Evolutionary conservation across 2,113 vertebrate genomes (phyloP).

Genomic region (Bos indicus): DNA sequence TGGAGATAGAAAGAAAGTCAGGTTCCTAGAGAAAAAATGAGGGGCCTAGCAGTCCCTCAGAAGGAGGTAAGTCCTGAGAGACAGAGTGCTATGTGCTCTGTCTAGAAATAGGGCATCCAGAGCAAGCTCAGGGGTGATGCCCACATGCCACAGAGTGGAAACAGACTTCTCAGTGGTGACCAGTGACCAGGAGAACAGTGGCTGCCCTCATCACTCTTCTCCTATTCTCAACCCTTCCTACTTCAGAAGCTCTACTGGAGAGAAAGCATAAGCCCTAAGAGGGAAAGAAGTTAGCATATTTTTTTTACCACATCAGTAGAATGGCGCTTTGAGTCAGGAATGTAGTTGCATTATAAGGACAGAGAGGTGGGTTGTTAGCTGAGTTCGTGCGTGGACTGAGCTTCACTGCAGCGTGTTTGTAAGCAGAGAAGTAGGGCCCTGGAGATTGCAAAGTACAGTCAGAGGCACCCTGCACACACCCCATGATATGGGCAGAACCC

Average conservation of each 20-base stretch:
- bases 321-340: not conserved
- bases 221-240: not conserved
- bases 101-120: not conserved
- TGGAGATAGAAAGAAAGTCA: not conserved
- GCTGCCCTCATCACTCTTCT: not conserved
- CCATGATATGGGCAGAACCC: not conserved
- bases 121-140: not conserved
- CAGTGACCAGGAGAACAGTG: not conserved
- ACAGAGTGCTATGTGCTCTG: not conserved
- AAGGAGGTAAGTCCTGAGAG: not conserved
- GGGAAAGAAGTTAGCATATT: not conserved
- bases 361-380: not conserved
- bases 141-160: not conserved
- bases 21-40: not conserved
- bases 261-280: not conserved
- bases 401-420: not conserved
- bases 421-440: not conserved
- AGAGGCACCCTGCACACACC: rapidly evolving
- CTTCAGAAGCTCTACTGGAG: not conserved
- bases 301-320: not conserved
- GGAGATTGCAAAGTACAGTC: not conserved
- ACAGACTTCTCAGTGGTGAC: not conserved
- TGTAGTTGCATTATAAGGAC: not conserved
- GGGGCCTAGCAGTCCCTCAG: not conserved
- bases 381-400: not conserved